Base-by-base conservation (phyloP, 2,888 invertebrate species). In the Endomychus coccineus region DNA sequence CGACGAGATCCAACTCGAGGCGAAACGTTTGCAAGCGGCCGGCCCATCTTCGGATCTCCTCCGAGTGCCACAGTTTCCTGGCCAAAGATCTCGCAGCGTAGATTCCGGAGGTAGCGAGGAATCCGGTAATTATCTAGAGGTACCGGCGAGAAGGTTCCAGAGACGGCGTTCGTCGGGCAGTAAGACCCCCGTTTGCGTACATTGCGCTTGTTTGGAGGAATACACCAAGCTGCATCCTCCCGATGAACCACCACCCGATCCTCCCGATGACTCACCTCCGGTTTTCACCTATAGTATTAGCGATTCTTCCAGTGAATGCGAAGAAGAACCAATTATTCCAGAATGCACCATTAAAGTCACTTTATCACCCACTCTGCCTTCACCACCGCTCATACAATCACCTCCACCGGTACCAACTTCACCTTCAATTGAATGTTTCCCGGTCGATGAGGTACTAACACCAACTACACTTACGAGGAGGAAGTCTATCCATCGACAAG, bases 1-100 rank as follows among this genome's bases (percentile, higher is more conserved):
- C 71, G 89, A 89, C 70, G 88, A 89, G 71, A 88, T 87, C 62
- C 84, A 87, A 62, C 62, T 86, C 62, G 84, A 82, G 58, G 77
- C 82, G 35, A 80, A 81, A 54, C 77, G 83, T 38, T 68, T 70
- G 38, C 54, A 39, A 44, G 60, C 58, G 22, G 59, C 70, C 29
- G 55, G 56, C 16, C n/a, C n/a, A n/a, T n/a, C n/a, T n/a, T n/a
- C n/a, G n/a, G 59, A 65, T 12, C 65, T 76, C 46, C 69, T 83
- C 25, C 71, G 77, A 28, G 83, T 83, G 49, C 83, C 83, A 27
- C 79, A 78, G 58, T 68, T 71, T 17, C 67, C 72, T 34, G 74
- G 78, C 25, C 83, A 78, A 36, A 74, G 87, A 28, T 86, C 86
- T 44, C 79, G 80, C 49, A 86, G 85, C 55, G 83, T 88, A 58